Base-by-base conservation (phyloP, 2,113 vertebrate genomes). In the Speoplatyrhinus poulsoni region DNA sequence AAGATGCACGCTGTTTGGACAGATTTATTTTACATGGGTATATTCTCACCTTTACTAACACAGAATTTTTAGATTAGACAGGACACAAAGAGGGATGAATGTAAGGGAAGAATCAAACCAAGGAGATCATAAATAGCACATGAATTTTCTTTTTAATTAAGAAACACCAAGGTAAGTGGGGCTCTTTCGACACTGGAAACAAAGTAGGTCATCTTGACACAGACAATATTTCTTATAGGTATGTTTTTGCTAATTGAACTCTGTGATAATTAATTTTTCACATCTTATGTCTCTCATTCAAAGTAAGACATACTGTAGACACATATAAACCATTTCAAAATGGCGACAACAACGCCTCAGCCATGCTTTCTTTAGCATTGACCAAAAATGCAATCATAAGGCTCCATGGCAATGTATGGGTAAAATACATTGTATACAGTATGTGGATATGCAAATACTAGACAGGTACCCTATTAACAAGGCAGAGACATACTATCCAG, bases 61-160 rank as follows among this genome's bases (percentile, higher is more conserved):
- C 36, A 6, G 36, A 8, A 41, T 41, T 41, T 41, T 41, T 41
- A 41, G 36, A 41, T 41, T 41, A 41, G 36, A 41, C 36, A 41
- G 36, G 36, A 41, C 36, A 41, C 36, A 41, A 41, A 41, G 36
- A 41, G 36, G 36, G 4, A 32, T 11, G 7, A 1, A 3, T 0
- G 6, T 47, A 36, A 0, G 1, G 0, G 13, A 59, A 67, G 61
- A 66, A 84, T 81, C 9, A 81, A 65, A 69, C 60, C 67, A 75
- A 75, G 57, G 32, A 77, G 53, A 82, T 79, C 81, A 87, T 78
- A 87, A 90, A 90, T 81, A 90, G 88, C 87, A 89, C 88, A 90
- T 88, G 85, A 90, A 88, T 88, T 88, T 87, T 73, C 69, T 86
- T 87, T 92, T 92, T 92, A 90, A 86, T 91, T 87, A 90, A 84